Evolutionary conservation across 2,113 vertebrate genomes (phyloP).

Genomic region (Pteropus alecto): DNA sequence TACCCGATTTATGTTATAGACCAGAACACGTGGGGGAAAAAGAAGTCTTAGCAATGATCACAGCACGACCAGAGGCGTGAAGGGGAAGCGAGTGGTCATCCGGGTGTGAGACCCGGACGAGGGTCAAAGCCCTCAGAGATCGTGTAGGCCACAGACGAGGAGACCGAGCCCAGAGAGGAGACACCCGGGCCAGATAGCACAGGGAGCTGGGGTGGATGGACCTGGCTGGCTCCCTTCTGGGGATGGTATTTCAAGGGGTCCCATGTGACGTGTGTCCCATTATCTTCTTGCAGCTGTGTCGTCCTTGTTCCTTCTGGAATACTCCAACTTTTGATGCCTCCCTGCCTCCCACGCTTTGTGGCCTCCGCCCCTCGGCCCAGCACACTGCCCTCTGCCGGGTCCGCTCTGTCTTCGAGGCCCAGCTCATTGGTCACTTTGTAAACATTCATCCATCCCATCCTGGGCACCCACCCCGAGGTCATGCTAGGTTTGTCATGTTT

Average conservation of each 20-base stretch:
- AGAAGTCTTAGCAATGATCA: rapidly evolving
- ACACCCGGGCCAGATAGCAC: rapidly evolving
- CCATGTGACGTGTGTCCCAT: rapidly evolving
- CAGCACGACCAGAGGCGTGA: rapidly evolving
- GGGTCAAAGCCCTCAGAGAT: not conserved
- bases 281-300: no score
- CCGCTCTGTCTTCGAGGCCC: not conserved
- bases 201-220: rapidly evolving
- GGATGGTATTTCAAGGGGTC: not conserved
- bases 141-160: rapidly evolving
- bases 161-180: rapidly evolving
- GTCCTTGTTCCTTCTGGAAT: not conserved
- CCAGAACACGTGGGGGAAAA: no score
- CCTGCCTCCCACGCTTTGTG: not conserved
- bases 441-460: not conserved
- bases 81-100: rapidly evolving
- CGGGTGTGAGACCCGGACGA: rapidly evolving
- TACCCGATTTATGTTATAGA: rapidly evolving
- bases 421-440: rapidly evolving
- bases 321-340: no score
- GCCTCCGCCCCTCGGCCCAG: not conserved
- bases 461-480: not conserved
- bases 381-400: rapidly evolving
- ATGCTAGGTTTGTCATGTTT: rapidly evolving
- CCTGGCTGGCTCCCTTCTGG: rapidly evolving